Evolutionary conservation across 2,888 invertebrate genomes (phyloP), one percentile per base, ranked within the genome.

Genomic region (Watsonalla cultraria): DNA sequence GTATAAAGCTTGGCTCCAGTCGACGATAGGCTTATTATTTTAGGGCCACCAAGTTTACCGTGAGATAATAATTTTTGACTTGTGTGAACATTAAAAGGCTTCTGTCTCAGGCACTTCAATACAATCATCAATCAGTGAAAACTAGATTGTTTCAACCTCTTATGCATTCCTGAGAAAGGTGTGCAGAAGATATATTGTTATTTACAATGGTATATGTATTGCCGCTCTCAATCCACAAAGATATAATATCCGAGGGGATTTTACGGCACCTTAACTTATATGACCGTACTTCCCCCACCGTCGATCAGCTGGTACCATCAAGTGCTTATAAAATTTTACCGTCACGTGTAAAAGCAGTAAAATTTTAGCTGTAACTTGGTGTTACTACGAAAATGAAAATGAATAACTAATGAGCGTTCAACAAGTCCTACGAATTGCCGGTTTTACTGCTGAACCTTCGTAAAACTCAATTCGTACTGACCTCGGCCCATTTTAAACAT

Each of bases 341-440:
- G 62, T 59, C 60, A 56, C 62, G 55, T 59, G 58, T 61, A 60
- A 70, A 59, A 59, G 57, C 66, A 71, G 66, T 76, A 76, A 81
- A 80, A 81, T 84, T 78, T 79, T 70, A 67, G 70, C 64, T 66
- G 68, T 80, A 24, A 24, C 37, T 37, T 37, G 7, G 37, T 37
- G 37, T 8, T 78, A 78, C 78, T 76, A 77, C 67, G 77, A 73
- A 83, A 80, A 85, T 82, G 76, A 82, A 82, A 82, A 86, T 88
- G 82, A 85, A 86, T 86, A 82, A 79, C 77, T 82, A 85, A 87
- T 84, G 82, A 82, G 68, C 69, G 72, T 77, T 80, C 78, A 79
- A 82, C 79, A 84, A 83, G 82, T 81, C 78, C 77, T 69, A 73
- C 67, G 74, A 76, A 74, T 68, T 73, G 72, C 72, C 11, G 72